Evolutionary conservation across 2,113 vertebrate genomes (phyloP), one percentile per base, ranked within the genome.

Genomic region (Xerus inauris): DNA sequence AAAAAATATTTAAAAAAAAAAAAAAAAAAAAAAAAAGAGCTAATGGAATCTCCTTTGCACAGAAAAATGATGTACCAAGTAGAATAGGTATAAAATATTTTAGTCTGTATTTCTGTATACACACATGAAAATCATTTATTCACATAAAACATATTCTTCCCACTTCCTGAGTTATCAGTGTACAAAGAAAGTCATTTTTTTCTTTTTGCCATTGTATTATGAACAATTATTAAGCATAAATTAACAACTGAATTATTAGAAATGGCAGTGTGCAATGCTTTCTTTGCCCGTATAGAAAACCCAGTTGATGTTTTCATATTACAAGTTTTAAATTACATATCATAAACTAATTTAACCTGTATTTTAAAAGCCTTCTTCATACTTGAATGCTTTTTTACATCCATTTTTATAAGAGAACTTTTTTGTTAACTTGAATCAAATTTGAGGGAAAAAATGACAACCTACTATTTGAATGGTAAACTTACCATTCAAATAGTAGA

Each of bases 361-460:
- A 83, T 69, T 91, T 95, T 64, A 11, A 95, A 94, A 91, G 49
- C 42, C 65, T 75, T 87, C 47, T 47, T 96, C 79, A n/a, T 96
- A 22, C 49, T 95, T 81, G 71, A 75, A 92, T 71, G 47, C 64
- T 59, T 45, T 67, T 91, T 75, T 28, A 71, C 12, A 12, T 69
- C 59, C 38, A 6, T 79, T 84, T 45, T 42, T 59, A 12, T 88
- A 67, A 87, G 57, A 91, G 28, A 81, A 89, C 30, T 57, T 5
- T 51, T 87, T 93, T 42, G 64, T 87, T 77, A 57, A 87, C 40
- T 3, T 97, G 67, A 94, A 57, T 94, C 40, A 91, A 73, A 94
- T 81, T 86, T 65, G 59, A 84, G 28, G 38, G 5, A 32, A 69
- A 22, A 51, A 91, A 96, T 19, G n/a, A 82, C 62, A 82, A 75